Evolutionary conservation across 2,113 vertebrate species (phyloP).

Genomic region (Daboia siamensis): DNA sequence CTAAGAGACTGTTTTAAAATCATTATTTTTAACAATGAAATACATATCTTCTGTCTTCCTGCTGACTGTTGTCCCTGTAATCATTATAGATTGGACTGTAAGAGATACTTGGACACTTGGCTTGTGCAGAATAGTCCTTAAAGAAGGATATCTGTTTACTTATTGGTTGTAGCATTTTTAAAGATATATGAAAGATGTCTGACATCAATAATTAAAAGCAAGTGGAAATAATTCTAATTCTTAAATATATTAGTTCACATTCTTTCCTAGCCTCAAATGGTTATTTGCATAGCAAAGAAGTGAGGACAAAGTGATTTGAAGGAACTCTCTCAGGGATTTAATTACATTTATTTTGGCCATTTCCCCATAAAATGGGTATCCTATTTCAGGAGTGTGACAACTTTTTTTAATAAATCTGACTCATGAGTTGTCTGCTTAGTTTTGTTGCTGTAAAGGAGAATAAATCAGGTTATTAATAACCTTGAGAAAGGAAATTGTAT

Average conservation of each 20-base stretch:
- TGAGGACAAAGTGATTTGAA: conserved; percentile 9
- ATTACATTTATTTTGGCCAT: background rate
- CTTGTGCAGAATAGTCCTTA: background rate
- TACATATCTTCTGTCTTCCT: background rate
- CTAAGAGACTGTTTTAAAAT: background rate
- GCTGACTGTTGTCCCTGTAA: background rate
- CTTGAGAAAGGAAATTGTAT: conserved; percentile 26
- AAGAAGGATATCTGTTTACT: background rate
- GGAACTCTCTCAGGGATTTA: background rate
- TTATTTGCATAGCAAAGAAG: background rate
- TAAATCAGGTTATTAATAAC: background rate
- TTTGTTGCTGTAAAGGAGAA: conserved; percentile 32
- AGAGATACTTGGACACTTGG: background rate
- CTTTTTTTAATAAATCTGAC: conserved; percentile 35
- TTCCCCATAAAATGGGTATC: background rate
- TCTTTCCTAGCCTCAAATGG: background rate
- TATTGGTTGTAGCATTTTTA: background rate
- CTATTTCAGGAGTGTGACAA: conserved; percentile 5
- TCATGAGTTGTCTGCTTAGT: conserved; percentile 18
- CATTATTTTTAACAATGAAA: background rate
- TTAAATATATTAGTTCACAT: background rate
- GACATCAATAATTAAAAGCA: background rate
- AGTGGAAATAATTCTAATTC: background rate
- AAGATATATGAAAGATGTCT: conserved; percentile 15
- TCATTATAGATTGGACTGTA: background rate